These are phyloP conservation scores for Cylas formicarius DNA, from an alignment of 1,140 invertebrate species.

Conservation along the genomic window DNA sequence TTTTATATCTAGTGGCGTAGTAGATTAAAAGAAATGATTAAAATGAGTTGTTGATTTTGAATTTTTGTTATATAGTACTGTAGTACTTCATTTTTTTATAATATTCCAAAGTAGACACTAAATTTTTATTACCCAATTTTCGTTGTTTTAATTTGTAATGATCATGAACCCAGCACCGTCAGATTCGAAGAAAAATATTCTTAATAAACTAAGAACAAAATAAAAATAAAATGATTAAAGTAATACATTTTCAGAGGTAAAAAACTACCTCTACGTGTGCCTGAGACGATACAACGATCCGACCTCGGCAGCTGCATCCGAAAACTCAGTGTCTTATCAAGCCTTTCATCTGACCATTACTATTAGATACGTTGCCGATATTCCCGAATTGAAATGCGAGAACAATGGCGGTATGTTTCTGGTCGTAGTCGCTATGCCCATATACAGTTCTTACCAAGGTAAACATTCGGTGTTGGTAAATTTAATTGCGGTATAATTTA, in stretches of 20 bases:
- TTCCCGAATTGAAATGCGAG: conserved; percentile 34
- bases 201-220: too few species aligned
- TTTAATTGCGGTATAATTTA: neutral
- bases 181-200: too few species aligned
- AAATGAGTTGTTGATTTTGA: too few species aligned
- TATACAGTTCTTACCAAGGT: conserved; percentile 71
- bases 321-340: conserved; percentile 55
- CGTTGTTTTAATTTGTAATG: neutral
- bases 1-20: too few species aligned
- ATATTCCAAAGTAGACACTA: conserved; percentile 1
- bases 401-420: conserved; percentile 54
- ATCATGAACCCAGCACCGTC: too few species aligned
- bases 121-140: conserved; percentile 6
- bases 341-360: conserved; percentile 68
- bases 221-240: too few species aligned
- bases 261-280: conserved; percentile 44
- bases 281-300: conserved; percentile 49
- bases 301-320: conserved; percentile 48
- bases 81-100: too few species aligned
- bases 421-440: conserved; percentile 62
- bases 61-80: too few species aligned
- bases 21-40: too few species aligned
- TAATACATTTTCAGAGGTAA: conserved; percentile 31
- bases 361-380: conserved; percentile 53
- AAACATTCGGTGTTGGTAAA: too few species aligned